Evolutionary conservation across 1,140 invertebrate species (phyloP).

Genomic region (Drosophila littoralis): DNA sequence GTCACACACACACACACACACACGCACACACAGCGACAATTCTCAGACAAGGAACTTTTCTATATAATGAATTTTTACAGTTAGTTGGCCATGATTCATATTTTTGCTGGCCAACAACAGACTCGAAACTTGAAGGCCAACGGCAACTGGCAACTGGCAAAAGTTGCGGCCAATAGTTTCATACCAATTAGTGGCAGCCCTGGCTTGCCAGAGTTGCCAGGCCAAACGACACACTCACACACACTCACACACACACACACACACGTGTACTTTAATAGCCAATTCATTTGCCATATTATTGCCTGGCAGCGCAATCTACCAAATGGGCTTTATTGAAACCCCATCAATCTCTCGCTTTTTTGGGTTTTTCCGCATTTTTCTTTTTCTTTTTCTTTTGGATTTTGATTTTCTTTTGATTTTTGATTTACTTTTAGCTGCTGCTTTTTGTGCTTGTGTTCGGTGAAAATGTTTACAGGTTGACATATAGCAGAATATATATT

Average conservation of each 20-base stretch:
- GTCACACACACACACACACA: slow-evolving; percentile 1
- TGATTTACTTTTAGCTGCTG: too few species aligned
- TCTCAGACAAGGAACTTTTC: slow-evolving; percentile 11
- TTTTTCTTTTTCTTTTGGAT: background rate
- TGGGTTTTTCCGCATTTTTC: background rate
- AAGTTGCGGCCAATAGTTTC: slow-evolving; percentile 43
- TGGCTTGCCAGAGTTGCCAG: slow-evolving; percentile 25
- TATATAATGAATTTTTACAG: slow-evolving; percentile 75
- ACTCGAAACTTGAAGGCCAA: slow-evolving; percentile 48
- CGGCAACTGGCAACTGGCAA: slow-evolving; percentile 38
- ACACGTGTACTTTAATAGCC: slow-evolving; percentile 38
- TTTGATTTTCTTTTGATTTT: too few species aligned
- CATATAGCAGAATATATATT: too few species aligned
- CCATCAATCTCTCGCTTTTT: slow-evolving; percentile 34
- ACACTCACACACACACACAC: background rate
- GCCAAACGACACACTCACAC: slow-evolving; percentile 4
- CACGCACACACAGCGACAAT: slow-evolving; percentile 6
- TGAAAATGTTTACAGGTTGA: too few species aligned
- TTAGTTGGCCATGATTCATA: slow-evolving; percentile 54
- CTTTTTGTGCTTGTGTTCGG: too few species aligned
- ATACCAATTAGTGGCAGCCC: slow-evolving; percentile 38
- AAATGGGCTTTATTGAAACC: slow-evolving; percentile 56
- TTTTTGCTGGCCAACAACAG: slow-evolving; percentile 16
- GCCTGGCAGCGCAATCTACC: slow-evolving; percentile 50
- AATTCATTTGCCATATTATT: slow-evolving; percentile 77